These are phyloP conservation scores for Echiichthys vipera DNA, from an alignment of 2,797 vertebrate genomes.

Conservation along the genomic window DNA sequence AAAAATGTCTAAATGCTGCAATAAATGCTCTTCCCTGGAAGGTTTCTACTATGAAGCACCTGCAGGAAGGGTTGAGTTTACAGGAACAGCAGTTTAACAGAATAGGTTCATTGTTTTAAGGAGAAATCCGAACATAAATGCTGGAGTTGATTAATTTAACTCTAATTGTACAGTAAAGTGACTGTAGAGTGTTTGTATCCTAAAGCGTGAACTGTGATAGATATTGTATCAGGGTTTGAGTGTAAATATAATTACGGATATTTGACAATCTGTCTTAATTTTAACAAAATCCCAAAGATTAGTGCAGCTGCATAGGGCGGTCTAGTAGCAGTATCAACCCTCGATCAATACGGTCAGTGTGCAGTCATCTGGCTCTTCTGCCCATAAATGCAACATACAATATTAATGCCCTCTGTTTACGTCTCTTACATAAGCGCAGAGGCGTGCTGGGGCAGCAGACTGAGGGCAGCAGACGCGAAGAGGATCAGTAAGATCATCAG, in stretches of 20 bases:
- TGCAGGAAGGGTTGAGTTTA: conserved; percentile 22
- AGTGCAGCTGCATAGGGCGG: background rate
- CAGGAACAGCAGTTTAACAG: background rate
- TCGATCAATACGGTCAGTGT: conserved; percentile 14
- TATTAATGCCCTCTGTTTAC: conserved; percentile 52
- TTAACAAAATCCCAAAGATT: conserved; percentile 5
- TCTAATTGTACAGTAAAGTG: no score
- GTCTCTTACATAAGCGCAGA: background rate
- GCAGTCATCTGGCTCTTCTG: conserved; percentile 30
- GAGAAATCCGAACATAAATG: background rate
- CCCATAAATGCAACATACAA: conserved; percentile 48
- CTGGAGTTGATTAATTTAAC: background rate
- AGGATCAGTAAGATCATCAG: no score
- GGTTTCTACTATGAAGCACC: conserved; percentile 16
- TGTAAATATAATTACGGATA: background rate
- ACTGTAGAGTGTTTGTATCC: background rate
- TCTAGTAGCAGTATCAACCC: background rate
- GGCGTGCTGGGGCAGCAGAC: no score
- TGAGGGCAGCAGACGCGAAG: no score
- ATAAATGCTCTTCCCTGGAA: conserved; percentile 2
- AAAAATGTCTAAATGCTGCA: background rate
- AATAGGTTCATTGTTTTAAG: conserved; percentile 17
- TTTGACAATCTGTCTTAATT: background rate
- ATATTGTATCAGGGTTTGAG: background rate
- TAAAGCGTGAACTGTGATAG: background rate